Percentiles rank a stretch among this genome's conserved stretches.
These are phyloP conservation scores for Periphyllus acericola DNA, from an alignment of 2,888 invertebrate species.

Conservation along the genomic window DNA sequence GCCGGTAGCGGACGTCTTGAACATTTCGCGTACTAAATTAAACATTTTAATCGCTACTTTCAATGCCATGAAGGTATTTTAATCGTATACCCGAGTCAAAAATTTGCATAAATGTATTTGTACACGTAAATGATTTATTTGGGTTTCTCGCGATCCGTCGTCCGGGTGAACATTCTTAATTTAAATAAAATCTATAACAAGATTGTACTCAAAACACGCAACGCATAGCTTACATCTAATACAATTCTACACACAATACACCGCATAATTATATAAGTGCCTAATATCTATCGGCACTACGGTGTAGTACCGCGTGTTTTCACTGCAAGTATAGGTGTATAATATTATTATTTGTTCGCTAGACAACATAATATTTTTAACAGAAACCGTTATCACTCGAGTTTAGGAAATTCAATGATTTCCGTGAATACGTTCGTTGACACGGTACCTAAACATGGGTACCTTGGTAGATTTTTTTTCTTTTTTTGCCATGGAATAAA, in stretches of 20 bases:
- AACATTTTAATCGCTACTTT: neutral
- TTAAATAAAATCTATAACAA: neutral
- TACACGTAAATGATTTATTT: conserved; percentile 21
- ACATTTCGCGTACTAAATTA: neutral
- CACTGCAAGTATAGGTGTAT: neutral
- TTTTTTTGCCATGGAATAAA: neutral
- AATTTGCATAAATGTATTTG: neutral
- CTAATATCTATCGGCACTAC: neutral
- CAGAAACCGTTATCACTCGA: neutral
- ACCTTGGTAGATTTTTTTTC: neutral
- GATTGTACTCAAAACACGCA: neutral
- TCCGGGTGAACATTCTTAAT: conserved; percentile 24
- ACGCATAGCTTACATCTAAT: neutral
- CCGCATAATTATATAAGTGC: neutral
- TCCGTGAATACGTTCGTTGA: neutral
- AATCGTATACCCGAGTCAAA: neutral
- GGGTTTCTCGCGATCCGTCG: conserved; percentile 1
- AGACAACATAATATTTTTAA: neutral
- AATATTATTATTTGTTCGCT: neutral
- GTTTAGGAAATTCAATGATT: neutral
- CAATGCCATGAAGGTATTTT: neutral
- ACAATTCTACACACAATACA: neutral
- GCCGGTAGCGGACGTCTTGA: too few species aligned
- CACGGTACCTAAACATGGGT: neutral
- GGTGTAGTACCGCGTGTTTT: neutral